Conservation (phyloP, 2,797 vertebrate genomes). For the Xyrichtys novacula region DNA sequence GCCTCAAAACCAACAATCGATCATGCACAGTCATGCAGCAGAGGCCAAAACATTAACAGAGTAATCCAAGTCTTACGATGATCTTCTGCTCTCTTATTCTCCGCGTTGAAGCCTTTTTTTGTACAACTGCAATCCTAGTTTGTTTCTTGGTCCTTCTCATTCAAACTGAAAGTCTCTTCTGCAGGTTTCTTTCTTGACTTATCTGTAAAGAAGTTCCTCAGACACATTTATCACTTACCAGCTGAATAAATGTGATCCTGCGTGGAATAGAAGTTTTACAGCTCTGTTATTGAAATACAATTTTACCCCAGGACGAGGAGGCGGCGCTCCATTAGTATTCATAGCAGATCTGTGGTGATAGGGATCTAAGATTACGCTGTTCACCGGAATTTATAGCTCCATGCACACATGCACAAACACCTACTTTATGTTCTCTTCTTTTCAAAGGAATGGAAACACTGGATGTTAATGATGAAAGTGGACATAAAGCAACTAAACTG, state of each 20-base stretch:
- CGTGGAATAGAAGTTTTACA: slow-evolving; percentile 47
- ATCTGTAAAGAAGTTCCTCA: slow-evolving; percentile 19
- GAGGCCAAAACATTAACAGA: too few species aligned
- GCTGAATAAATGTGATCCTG: slow-evolving; percentile 44
- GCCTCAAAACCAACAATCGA: too few species aligned
- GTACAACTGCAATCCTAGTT: too few species aligned
- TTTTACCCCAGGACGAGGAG: slow-evolving; percentile 24
- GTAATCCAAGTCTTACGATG: too few species aligned
- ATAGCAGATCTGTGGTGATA: slow-evolving; percentile 50
- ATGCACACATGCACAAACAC: slow-evolving; percentile 49
- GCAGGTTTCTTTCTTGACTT: slow-evolving; percentile 1
- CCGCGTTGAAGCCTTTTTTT: too few species aligned
- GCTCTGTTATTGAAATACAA: slow-evolving; percentile 57
- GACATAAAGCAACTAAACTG: slow-evolving; percentile 23
- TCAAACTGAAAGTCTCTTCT: not conserved
- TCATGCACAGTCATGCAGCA: too few species aligned
- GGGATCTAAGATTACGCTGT: slow-evolving; percentile 61
- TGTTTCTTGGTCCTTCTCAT: not conserved
- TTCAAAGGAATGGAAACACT: slow-evolving; percentile 29
- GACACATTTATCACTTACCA: slow-evolving; percentile 30
- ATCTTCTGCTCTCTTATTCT: too few species aligned
- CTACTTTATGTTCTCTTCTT: slow-evolving; percentile 52
- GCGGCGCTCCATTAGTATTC: slow-evolving; percentile 63
- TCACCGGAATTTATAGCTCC: slow-evolving; percentile 64
- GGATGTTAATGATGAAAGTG: slow-evolving; percentile 30